phyloP scores from a whole-genome alignment of 2,888 invertebrate species.

The Acronicta alni region DNA sequence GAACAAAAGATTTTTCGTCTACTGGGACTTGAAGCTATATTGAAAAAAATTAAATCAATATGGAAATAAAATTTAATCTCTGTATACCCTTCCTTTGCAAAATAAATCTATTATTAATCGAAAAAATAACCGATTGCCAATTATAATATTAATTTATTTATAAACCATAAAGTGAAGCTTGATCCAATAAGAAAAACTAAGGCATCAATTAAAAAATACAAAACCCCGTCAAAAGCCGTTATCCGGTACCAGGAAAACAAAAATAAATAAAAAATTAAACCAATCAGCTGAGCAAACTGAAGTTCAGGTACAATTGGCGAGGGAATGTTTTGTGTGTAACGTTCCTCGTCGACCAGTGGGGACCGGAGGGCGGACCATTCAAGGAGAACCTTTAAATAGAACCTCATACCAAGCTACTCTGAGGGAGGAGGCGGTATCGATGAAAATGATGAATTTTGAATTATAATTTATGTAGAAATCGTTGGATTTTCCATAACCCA shows the following conservation, averaged over 20 bases:
- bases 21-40: too few species aligned
- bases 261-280: conserved; percentile 30
- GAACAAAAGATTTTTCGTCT: too few species aligned
- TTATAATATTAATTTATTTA: too few species aligned
- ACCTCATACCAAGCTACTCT: conserved; percentile 65
- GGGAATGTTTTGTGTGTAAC: conserved; percentile 34
- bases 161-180: neutral
- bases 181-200: conserved; percentile 10
- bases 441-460: conserved; percentile 26
- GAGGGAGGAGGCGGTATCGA: conserved; percentile 59
- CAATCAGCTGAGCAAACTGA: conserved; percentile 36
- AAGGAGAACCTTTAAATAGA: conserved; percentile 67
- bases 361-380: conserved; percentile 41
- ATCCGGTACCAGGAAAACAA: conserved; percentile 8
- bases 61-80: too few species aligned
- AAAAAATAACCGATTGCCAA: too few species aligned
- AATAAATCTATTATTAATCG: too few species aligned
- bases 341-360: conserved; percentile 9
- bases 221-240: neutral
- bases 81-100: too few species aligned
- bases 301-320: conserved; percentile 27
- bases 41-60: too few species aligned
- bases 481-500: conserved; percentile 1
- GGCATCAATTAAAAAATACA: conserved; percentile 13
- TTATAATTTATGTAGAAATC: conserved; percentile 15